Percentiles rank a stretch among this genome's conserved stretches.
Evolutionary conservation across 2,797 vertebrate genomes (phyloP).

Genomic region (Heterohyrax brucei): DNA sequence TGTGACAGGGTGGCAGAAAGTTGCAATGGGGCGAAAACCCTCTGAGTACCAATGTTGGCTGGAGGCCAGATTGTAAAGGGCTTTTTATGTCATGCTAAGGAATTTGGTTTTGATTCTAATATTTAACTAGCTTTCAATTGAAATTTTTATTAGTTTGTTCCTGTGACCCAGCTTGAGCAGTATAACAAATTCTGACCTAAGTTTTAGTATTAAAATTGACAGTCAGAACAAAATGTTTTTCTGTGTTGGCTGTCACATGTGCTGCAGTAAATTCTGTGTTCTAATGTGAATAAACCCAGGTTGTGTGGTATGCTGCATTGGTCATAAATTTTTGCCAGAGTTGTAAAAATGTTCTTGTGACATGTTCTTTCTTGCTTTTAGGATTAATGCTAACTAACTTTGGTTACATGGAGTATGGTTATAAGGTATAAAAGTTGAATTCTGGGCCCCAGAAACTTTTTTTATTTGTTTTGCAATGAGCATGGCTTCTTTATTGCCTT

Average conservation of each 20-base stretch:
- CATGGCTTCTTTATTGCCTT: background rate
- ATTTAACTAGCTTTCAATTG: background rate
- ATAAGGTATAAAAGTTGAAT: background rate
- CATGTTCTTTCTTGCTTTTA: constrained; percentile 59
- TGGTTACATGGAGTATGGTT: background rate
- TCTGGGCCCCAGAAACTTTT: background rate
- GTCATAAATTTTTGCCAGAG: constrained; percentile 46
- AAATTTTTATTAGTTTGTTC: constrained; percentile 40
- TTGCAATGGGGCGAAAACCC: background rate
- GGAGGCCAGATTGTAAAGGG: background rate
- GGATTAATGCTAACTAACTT: constrained; percentile 41
- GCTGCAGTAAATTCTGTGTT: background rate
- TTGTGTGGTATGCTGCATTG: constrained; percentile 6
- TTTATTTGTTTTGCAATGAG: background rate
- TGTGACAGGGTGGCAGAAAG: background rate
- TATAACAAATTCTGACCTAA: constrained; percentile 13
- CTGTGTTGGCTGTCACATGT: constrained; percentile 21
- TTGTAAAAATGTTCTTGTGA: background rate
- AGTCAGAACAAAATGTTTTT: background rate
- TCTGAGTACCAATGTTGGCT: background rate
- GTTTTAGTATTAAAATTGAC: constrained; percentile 46
- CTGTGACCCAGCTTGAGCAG: constrained; percentile 13
- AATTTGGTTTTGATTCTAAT: constrained; percentile 41
- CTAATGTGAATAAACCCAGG: background rate
- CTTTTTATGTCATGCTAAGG: background rate